Percentiles rank a stretch among this genome's conserved stretches.
Evolutionary conservation across 2,113 vertebrate species (phyloP).

Genomic region (Pseudonaja textilis): DNA sequence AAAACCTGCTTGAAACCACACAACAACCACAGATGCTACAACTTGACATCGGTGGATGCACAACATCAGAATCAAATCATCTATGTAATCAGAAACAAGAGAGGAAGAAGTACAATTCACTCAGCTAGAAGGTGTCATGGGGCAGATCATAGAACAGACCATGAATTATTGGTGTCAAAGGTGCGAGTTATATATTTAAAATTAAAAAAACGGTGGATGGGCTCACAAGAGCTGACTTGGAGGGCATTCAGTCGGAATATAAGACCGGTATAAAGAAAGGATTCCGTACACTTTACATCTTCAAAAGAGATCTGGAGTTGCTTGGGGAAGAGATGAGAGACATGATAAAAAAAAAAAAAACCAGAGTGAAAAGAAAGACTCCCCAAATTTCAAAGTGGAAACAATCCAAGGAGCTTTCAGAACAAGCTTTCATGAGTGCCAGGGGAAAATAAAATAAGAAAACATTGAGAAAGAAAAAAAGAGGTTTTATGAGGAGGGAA

Average conservation of each 20-base stretch:
- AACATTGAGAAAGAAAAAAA: background rate
- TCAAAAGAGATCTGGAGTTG: background rate
- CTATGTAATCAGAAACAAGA: background rate
- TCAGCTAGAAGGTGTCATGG: background rate
- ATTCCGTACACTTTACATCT: background rate
- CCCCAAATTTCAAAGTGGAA: background rate
- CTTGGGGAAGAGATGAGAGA: background rate
- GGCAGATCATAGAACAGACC: background rate
- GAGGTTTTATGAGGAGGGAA: background rate
- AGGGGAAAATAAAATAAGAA: background rate
- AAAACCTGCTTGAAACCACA: background rate
- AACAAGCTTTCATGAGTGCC: background rate
- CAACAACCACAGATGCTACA: background rate
- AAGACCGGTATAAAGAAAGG: background rate
- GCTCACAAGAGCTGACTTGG: background rate
- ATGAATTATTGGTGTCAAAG: background rate
- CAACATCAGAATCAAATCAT: background rate
- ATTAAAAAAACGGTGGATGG: background rate
- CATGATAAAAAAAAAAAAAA: background rate
- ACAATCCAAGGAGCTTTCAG: background rate
- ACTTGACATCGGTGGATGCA: background rate
- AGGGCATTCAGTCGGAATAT: background rate
- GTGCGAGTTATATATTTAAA: background rate
- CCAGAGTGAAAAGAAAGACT: background rate
- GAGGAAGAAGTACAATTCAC: background rate